Evolutionary conservation across 2,113 vertebrate genomes (phyloP), one percentile per base, ranked within the genome.

Genomic region (Callionymus lyra): DNA sequence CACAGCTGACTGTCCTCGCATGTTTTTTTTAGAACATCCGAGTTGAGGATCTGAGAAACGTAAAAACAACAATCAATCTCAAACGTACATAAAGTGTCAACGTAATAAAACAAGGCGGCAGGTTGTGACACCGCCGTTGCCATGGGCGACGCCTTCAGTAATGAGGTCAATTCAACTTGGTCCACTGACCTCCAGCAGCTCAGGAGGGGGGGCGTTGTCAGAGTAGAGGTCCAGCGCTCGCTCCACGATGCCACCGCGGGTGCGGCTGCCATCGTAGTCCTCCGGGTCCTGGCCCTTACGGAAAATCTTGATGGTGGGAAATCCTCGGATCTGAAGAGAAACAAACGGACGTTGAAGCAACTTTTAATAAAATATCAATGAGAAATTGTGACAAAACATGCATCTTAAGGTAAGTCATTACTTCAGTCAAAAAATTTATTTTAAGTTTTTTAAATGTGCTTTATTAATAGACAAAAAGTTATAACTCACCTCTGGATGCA

Each of bases 241-340:
- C 46, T 88, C 73, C 17, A 95, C 44, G 1, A 99, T 91, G 74
- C 96, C 91, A 0, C 87, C 77, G 16, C 85, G 86, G 3, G 90
- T 83, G 62, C 92, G 87, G 1, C 93, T 93, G 33, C 93, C 94
- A 9, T 92, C 89, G 44, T 90, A 98, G 73, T 96, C 92, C 65
- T 87, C 81, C 0, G 92, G 91, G 27, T 93, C 84, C 56, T 97
- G 92, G 21, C 92, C 93, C 79, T 93, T 96, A 63, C 90, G 90
- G 80, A 98, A 99, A 44, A 99, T 80, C 81, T 98, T 97, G 74
- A 98, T 97, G 31, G 92, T 93, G 52, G 94, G 94, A 68, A 96
- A 97, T 44, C 93, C 92, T 49, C 87, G 84, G 57, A 98, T 84
- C 94, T 98, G 68, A 6, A n/a, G n/a, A n/a, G n/a, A n/a, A n/a